Evolutionary conservation across 2,797 vertebrate genomes (phyloP).

Genomic region (Aldrovandia affinis): DNA sequence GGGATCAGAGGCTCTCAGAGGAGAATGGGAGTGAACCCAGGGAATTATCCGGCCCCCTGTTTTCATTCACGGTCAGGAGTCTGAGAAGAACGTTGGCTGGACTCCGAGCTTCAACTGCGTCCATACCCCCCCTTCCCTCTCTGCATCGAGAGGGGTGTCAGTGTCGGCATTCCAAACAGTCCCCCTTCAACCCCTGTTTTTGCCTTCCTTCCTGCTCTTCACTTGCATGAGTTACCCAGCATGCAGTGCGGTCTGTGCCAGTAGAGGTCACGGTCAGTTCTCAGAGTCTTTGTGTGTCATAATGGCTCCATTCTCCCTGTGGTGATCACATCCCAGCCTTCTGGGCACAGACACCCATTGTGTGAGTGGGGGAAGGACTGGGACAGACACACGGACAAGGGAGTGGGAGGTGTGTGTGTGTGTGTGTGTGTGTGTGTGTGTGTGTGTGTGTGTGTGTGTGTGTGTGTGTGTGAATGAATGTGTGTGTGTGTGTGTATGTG

Average conservation of each 20-base stretch:
- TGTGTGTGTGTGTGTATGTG: neutral
- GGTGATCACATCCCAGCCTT: constrained; percentile 53
- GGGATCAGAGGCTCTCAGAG: neutral
- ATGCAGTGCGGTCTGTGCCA: constrained; percentile 62
- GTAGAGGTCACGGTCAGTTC: constrained; percentile 73
- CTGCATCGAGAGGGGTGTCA: neutral
- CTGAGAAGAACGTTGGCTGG: neutral
- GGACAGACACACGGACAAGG: constrained; percentile 36
- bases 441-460: constrained; percentile 21
- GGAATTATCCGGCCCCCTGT: neutral
- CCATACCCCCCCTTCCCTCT: neutral
- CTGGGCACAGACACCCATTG: constrained; percentile 67
- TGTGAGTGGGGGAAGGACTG: constrained; percentile 51
- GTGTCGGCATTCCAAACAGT: neutral
- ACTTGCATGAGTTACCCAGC: constrained; percentile 46
- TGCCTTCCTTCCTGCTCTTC: constrained; percentile 48
- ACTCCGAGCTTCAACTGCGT: neutral
- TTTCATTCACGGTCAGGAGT: neutral
- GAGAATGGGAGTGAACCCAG: neutral
- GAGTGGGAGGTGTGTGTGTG: neutral
- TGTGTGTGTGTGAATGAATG: neutral
- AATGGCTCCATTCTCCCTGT: constrained; percentile 74
- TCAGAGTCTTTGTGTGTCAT: constrained; percentile 73
- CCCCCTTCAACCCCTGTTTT: constrained; percentile 43
- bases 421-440: neutral